Conservation (phyloP, 2,888 invertebrate genomes). For the Subacronicta megacephala region DNA sequence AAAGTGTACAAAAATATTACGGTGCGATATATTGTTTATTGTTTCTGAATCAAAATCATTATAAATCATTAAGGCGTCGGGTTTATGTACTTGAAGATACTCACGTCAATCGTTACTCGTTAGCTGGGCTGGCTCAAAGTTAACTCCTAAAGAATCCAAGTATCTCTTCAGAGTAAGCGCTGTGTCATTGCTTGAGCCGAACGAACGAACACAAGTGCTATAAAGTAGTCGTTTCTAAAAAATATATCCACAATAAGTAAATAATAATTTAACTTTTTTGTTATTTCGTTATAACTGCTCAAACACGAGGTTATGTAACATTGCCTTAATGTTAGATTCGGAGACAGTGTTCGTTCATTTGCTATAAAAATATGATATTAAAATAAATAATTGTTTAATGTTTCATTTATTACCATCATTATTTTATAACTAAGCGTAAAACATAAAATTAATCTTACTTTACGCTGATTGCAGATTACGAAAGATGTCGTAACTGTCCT, state of each 20-base stretch:
- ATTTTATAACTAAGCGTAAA: slow-evolving; percentile 24
- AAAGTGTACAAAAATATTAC: slow-evolving; percentile 26
- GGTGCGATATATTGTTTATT: slow-evolving; percentile 56
- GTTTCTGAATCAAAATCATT: slow-evolving; percentile 64
- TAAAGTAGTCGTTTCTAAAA: slow-evolving; percentile 42
- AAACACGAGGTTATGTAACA: slow-evolving; percentile 29
- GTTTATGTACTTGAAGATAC: slow-evolving; percentile 77
- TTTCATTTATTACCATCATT: slow-evolving; percentile 31
- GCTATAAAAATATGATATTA: slow-evolving; percentile 34
- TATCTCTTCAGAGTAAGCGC: slow-evolving; percentile 85
- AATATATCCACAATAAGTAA: slow-evolving; percentile 12
- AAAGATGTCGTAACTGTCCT: slow-evolving; percentile 10
- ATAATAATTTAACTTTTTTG: slow-evolving; percentile 39
- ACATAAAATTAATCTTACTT: slow-evolving; percentile 34
- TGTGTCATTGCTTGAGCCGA: slow-evolving; percentile 82
- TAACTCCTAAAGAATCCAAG: slow-evolving; percentile 85
- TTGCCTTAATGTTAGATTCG: slow-evolving; percentile 19
- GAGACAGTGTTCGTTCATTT: slow-evolving; percentile 13
- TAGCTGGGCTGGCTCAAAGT: slow-evolving; percentile 78
- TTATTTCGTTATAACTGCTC: slow-evolving; percentile 29
- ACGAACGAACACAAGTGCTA: slow-evolving; percentile 69
- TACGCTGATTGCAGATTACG: slow-evolving; percentile 30
- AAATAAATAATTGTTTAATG: slow-evolving; percentile 19
- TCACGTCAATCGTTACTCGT: slow-evolving; percentile 85
- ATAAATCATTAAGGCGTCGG: slow-evolving; percentile 69